These are phyloP conservation scores for Girardinichthys multiradiatus DNA, from an alignment of 2,113 vertebrate species.

Conservation along the genomic window DNA sequence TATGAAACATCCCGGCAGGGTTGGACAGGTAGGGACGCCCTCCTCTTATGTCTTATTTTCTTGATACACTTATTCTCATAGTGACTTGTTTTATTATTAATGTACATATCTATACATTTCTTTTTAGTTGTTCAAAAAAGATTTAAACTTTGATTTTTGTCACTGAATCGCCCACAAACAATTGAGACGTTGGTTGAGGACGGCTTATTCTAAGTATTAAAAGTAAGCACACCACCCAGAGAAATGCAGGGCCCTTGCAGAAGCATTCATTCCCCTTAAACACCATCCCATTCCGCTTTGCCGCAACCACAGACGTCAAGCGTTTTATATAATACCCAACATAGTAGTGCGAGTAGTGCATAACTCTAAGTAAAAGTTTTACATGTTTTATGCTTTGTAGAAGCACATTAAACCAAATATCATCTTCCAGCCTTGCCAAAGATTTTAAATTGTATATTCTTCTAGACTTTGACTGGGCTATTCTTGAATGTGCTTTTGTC, in stretches of 20 bases:
- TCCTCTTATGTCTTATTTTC: neutral
- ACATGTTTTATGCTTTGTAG: too few species aligned
- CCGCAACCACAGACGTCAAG: neutral
- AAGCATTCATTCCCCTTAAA: neutral
- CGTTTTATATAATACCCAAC: too few species aligned
- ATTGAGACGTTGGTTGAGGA: too few species aligned
- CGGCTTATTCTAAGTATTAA: neutral
- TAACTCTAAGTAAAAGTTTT: too few species aligned
- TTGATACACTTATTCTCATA: neutral
- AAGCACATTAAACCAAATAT: too few species aligned
- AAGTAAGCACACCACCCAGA: neutral
- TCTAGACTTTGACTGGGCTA: too few species aligned
- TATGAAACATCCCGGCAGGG: slow-evolving; percentile 97
- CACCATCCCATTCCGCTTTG: neutral
- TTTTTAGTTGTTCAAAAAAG: too few species aligned
- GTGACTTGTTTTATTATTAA: neutral
- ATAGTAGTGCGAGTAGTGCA: too few species aligned
- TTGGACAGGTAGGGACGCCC: slow-evolving; percentile 87
- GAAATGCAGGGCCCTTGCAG: neutral
- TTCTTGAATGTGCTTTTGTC: neutral
- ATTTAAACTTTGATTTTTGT: too few species aligned
- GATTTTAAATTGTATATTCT: neutral
- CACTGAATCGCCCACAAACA: too few species aligned
- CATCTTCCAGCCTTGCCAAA: too few species aligned
- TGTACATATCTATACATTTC: too few species aligned